These are phyloP conservation scores for Conger conger DNA, from an alignment of 2,113 vertebrate species.

Conservation along the genomic window DNA sequence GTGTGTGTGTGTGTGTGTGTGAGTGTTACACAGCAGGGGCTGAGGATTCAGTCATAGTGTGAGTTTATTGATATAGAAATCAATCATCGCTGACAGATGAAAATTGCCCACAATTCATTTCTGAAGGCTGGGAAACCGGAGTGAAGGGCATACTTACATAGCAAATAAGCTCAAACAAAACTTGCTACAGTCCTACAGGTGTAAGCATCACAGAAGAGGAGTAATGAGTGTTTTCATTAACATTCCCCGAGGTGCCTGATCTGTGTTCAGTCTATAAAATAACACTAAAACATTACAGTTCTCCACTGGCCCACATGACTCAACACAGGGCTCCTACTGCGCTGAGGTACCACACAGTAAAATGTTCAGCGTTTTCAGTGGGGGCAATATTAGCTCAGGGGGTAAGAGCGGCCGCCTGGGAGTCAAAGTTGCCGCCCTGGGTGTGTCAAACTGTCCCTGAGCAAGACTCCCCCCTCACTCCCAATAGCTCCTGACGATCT, in stretches of 20 bases:
- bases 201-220: slow-evolving; percentile 12
- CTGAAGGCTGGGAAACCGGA: background rate
- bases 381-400: no score
- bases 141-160: background rate
- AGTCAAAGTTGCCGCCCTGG: no score
- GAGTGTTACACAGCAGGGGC: background rate
- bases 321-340: no score
- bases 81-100: background rate
- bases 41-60: background rate
- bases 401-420: no score
- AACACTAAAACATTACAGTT: background rate
- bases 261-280: background rate
- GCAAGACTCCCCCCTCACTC: no score
- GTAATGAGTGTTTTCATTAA: background rate
- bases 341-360: no score
- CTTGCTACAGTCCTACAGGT: background rate
- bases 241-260: background rate
- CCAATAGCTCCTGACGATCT: no score
- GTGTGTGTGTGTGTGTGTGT: background rate
- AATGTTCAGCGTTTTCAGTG: no score
- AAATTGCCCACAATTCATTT: background rate
- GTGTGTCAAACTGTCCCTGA: no score
- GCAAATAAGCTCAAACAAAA: background rate
- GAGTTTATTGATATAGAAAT: slow-evolving; percentile 8
- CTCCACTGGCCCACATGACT: background rate